phyloP scores from a whole-genome alignment of 1,140 invertebrate species.

The Fopius arisanus region DNA sequence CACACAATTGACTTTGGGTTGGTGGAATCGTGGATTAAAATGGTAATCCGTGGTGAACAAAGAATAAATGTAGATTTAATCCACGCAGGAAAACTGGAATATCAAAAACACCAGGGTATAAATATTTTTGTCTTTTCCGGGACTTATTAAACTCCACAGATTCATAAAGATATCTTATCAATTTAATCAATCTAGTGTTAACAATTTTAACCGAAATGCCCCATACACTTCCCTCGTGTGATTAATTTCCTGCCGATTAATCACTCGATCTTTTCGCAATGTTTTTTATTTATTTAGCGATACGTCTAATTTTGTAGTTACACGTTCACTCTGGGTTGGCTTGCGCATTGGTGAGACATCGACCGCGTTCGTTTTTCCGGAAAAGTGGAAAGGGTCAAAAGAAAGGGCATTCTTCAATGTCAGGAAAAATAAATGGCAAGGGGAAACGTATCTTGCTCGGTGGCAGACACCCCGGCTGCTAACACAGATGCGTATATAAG shows the following conservation, averaged over 20 bases:
- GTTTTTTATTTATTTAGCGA: no score
- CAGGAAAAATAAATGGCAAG: slow-evolving; percentile 42
- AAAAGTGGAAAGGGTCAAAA: slow-evolving; percentile 17
- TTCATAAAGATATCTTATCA: no score
- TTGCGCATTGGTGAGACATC: slow-evolving; percentile 33
- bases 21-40: slow-evolving; percentile 48
- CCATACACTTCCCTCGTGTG: no score
- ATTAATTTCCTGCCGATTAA: no score
- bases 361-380: slow-evolving; percentile 24
- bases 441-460: slow-evolving; percentile 25
- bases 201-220: no score
- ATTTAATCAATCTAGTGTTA: no score
- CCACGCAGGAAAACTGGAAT: no score
- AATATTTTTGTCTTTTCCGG: no score
- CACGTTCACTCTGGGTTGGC: background rate
- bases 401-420: slow-evolving; percentile 46
- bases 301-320: background rate
- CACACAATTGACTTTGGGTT: slow-evolving; percentile 41
- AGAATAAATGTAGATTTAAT: slow-evolving; percentile 17
- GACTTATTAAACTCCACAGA: no score
- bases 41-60: slow-evolving; percentile 44
- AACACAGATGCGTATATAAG: background rate
- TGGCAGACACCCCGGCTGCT: background rate
- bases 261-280: no score
- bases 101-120: no score